A percentile compares a stretch with the other conserved stretches of the same genome.
phyloP scores from a whole-genome alignment of 2,113 vertebrate genomes.

The Etheostoma cragini region DNA sequence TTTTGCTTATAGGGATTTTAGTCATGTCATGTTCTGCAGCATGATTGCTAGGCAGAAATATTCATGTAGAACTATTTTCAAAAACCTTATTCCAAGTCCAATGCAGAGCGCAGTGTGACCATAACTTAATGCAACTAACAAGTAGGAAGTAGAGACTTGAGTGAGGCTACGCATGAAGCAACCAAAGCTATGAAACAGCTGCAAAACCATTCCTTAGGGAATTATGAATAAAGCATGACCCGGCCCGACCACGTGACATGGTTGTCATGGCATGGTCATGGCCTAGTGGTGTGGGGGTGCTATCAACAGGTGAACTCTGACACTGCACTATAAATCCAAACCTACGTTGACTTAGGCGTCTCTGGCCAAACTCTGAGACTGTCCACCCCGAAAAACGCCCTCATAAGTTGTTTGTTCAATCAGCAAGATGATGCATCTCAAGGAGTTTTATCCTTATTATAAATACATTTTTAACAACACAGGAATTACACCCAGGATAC shows the following conservation, averaged over 20 bases:
- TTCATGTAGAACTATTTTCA: not conserved
- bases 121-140: not conserved
- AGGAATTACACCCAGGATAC: too few species aligned
- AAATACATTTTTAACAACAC: too few species aligned
- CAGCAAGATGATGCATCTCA: too few species aligned
- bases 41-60: not conserved
- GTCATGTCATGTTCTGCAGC: not conserved
- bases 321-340: too few species aligned
- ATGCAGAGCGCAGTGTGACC: not conserved
- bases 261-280: too few species aligned
- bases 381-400: too few species aligned
- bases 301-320: too few species aligned
- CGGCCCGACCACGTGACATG: not conserved
- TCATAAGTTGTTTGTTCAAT: too few species aligned
- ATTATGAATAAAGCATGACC: not conserved
- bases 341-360: too few species aligned
- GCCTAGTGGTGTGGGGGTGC: too few species aligned
- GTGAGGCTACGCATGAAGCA: not conserved
- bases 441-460: too few species aligned
- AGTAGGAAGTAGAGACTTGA: not conserved
- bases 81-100: not conserved
- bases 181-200: fast-evolving
- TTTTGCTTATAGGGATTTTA: not conserved
- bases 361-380: too few species aligned
- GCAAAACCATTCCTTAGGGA: not conserved